phyloP scores from a whole-genome alignment of 2,113 vertebrate genomes.

The Oncorhynchus tshawytscha region DNA sequence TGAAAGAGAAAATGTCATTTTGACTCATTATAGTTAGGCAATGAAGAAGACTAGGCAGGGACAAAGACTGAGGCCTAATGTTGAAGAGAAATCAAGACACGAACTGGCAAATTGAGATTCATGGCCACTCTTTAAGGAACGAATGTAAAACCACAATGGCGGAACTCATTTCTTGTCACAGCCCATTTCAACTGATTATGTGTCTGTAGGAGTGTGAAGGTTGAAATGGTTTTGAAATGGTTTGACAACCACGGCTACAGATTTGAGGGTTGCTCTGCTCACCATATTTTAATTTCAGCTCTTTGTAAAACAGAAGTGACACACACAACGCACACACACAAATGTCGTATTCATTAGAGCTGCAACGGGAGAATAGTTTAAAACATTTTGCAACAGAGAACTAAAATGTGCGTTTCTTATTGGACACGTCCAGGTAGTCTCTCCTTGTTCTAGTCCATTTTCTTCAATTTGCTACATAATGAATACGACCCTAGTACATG shows the following conservation, averaged over 20 bases:
- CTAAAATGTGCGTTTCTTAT: too few species aligned
- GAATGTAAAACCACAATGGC: neutral
- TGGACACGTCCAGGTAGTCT: too few species aligned
- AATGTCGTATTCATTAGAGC: neutral
- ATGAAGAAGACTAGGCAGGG: neutral
- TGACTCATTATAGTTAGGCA: too few species aligned
- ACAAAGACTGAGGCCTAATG: neutral
- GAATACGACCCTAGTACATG: too few species aligned
- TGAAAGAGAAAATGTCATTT: too few species aligned
- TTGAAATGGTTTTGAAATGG: neutral
- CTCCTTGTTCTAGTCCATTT: too few species aligned
- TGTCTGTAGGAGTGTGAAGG: neutral
- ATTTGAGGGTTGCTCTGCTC: neutral
- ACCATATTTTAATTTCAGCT: neutral
- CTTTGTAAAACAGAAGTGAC: neutral
- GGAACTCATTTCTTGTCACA: neutral
- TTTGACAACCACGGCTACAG: neutral
- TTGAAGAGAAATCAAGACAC: neutral
- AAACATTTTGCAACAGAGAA: too few species aligned
- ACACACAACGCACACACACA: neutral
- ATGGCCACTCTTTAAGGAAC: neutral
- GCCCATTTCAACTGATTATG: slow-evolving; percentile 6
- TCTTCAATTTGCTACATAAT: too few species aligned
- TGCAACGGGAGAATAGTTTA: neutral
- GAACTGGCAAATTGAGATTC: neutral